Evolutionary conservation across 2,113 vertebrate species (phyloP).

Genomic region (Amblyopsis rosae): DNA sequence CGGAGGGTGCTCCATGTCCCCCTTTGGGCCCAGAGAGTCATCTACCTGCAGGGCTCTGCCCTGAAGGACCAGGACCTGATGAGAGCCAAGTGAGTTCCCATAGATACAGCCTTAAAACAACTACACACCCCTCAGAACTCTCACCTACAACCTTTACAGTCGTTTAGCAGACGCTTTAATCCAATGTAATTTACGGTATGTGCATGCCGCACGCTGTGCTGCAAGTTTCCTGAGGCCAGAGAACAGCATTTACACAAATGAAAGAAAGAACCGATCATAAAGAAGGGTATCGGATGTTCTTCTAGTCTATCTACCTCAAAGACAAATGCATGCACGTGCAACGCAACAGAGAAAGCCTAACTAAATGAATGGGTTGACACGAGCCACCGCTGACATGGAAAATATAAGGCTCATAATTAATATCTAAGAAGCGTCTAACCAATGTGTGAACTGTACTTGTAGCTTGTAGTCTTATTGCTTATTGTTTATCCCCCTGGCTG

Average conservation of each 20-base stretch:
- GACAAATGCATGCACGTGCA: background rate
- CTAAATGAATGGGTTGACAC: background rate
- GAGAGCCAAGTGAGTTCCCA: slow-evolving; percentile 81
- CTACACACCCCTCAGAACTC: no score
- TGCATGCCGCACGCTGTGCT: no score
- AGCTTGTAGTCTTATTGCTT: slow-evolving; percentile 35
- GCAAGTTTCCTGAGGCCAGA: no score
- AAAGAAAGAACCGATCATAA: no score
- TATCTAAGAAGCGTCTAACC: slow-evolving; percentile 16
- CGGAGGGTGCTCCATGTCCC: slow-evolving; percentile 82
- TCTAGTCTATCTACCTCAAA: background rate
- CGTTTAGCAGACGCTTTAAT: no score
- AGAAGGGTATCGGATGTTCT: no score
- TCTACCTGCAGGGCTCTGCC: slow-evolving; percentile 84
- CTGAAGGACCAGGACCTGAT: slow-evolving; percentile 85
- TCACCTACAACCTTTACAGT: no score
- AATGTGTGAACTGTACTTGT: slow-evolving; percentile 42
- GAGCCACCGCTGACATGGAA: background rate
- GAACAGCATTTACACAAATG: no score
- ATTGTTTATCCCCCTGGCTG: slow-evolving; percentile 35
- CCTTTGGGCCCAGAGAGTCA: slow-evolving; percentile 84
- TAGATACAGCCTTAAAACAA: background rate
- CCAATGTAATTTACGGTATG: no score
- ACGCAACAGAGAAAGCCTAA: background rate
- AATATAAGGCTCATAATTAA: slow-evolving; percentile 29